Percentiles rank a stretch among this genome's conserved stretches.
These are phyloP conservation scores for Orthonevra nobilis DNA, from an alignment of 2,888 invertebrate genomes.

Conservation along the genomic window DNA sequence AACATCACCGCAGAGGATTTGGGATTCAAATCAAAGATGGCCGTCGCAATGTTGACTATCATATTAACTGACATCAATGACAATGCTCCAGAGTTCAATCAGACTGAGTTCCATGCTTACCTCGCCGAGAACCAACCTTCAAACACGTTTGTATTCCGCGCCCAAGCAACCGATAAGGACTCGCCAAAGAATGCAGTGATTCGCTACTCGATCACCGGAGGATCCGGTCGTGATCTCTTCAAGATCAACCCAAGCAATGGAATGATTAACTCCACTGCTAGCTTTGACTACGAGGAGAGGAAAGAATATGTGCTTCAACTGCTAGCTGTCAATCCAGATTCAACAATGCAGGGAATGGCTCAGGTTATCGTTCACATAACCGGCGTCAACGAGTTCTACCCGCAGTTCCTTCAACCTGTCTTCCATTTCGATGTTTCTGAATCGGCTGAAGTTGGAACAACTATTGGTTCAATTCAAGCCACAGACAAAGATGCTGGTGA, in stretches of 20 bases:
- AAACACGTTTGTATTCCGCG: conserved; percentile 87
- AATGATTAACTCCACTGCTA: conserved; percentile 86
- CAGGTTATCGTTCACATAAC: conserved; percentile 88
- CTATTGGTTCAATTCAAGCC: conserved; percentile 92
- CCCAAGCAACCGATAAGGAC: conserved; percentile 91
- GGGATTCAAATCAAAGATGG: conserved; percentile 88
- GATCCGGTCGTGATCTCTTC: conserved; percentile 88
- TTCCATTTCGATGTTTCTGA: conserved; percentile 97
- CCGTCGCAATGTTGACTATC: conserved; percentile 90
- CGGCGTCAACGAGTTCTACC: conserved; percentile 94
- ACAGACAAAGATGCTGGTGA: conserved; percentile 93
- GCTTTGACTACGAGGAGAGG: conserved; percentile 94
- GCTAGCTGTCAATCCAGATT: conserved; percentile 92
- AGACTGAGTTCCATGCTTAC: conserved; percentile 87
- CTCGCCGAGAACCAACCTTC: conserved; percentile 91
- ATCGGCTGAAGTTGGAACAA: conserved; percentile 91
- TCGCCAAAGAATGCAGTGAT: conserved; percentile 93
- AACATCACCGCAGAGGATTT: conserved; percentile 94
- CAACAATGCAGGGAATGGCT: conserved; percentile 88
- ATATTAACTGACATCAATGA: conserved; percentile 96
- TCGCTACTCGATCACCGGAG: conserved; percentile 90
- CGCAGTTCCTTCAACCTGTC: conserved; percentile 92
- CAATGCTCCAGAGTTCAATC: conserved; percentile 93
- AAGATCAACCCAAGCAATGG: conserved; percentile 89
- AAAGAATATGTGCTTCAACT: conserved; percentile 87